Evolutionary conservation across 2,113 vertebrate species (phyloP).

Genomic region (Blennius ocellaris): DNA sequence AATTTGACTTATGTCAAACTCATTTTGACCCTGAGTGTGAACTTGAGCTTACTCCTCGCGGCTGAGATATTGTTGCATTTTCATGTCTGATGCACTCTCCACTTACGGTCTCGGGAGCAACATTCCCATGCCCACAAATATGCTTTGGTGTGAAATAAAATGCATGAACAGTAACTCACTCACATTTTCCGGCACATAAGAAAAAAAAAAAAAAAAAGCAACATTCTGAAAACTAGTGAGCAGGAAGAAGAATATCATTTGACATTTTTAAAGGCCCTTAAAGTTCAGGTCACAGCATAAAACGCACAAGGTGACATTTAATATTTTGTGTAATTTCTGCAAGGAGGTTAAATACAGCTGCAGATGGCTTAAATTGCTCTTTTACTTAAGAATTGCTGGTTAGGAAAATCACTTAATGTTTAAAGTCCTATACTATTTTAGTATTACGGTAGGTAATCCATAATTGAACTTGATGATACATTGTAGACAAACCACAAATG

Average conservation of each 20-base stretch:
- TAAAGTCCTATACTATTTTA: too few relatives aligned
- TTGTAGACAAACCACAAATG: too few relatives aligned
- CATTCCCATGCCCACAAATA: background rate
- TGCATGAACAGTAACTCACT: background rate
- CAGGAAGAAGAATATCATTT: background rate
- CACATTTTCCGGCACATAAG: background rate
- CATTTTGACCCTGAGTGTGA: background rate
- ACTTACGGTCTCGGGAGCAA: background rate
- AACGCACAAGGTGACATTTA: background rate
- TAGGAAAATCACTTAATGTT: background rate
- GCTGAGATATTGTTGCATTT: background rate
- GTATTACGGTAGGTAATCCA: too few relatives aligned
- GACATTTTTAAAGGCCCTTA: conserved; percentile 1
- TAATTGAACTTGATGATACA: too few relatives aligned
- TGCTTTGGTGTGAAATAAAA: background rate
- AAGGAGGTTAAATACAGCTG: background rate
- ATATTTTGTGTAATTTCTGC: background rate
- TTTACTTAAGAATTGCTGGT: background rate
- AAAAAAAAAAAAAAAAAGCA: background rate
- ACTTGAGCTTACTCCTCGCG: too few relatives aligned
- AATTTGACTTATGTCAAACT: background rate
- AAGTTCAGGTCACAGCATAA: background rate
- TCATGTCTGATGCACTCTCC: background rate
- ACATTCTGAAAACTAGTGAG: background rate
- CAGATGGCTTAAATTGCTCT: too few relatives aligned